Conservation (phyloP, 2,888 invertebrate species). For the Sinotaia quadrata region DNA sequence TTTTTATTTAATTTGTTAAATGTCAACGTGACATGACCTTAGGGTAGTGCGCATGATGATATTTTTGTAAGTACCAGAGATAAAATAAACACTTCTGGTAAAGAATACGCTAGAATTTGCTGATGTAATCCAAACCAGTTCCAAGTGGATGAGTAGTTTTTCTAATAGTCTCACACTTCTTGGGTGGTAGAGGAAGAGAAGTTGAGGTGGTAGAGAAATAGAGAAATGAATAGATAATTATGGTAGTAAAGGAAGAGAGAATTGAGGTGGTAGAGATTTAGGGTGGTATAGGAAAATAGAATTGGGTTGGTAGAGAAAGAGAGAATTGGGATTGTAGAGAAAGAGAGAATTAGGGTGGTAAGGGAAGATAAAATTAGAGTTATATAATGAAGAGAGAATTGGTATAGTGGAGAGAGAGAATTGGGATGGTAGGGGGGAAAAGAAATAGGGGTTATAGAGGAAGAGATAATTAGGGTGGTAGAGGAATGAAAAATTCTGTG, state of each 20-base stretch:
- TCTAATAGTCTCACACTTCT: too few species aligned
- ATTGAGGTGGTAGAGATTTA: not conserved
- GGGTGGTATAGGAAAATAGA: not conserved
- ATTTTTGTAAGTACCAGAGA: too few species aligned
- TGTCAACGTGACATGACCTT: too few species aligned
- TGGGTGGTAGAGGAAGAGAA: not conserved
- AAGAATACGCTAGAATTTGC: too few species aligned
- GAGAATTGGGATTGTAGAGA: not conserved
- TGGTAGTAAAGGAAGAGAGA: slow-evolving; percentile 6
- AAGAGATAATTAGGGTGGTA: not conserved
- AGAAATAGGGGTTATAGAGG: not conserved
- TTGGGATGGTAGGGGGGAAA: not conserved
- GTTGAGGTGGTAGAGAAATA: not conserved
- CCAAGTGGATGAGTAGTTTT: too few species aligned
- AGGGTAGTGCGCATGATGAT: too few species aligned
- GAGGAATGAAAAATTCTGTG: not conserved
- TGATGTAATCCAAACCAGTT: too few species aligned
- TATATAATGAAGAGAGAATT: too few species aligned
- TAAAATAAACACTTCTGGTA: too few species aligned
- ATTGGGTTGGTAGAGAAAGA: not conserved
- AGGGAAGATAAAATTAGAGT: too few species aligned
- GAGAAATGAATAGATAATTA: not conserved
- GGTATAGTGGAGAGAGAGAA: not conserved
- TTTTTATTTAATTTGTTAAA: too few species aligned
- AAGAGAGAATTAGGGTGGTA: too few species aligned